Conservation (phyloP, 2,888 invertebrate species). For the Cremastobaeus sp. region DNA sequence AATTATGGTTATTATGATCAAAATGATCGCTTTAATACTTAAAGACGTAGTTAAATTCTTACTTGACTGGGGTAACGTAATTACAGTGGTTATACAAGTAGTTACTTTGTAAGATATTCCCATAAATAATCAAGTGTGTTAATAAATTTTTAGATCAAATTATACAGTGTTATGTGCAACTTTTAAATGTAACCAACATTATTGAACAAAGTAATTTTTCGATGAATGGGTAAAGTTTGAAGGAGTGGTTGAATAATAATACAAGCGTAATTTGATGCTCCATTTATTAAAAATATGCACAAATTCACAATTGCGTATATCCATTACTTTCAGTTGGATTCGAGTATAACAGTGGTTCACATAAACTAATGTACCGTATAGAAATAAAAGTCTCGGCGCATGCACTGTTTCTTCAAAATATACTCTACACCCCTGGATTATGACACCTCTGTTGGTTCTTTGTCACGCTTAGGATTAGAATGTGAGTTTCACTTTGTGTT, state of each 20-base stretch:
- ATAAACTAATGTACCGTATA: slow-evolving; percentile 69
- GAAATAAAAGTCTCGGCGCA: slow-evolving; percentile 69
- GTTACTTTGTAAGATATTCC: too few relatives aligned
- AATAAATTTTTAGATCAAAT: too few relatives aligned
- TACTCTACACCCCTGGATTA: slow-evolving; percentile 68
- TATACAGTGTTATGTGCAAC: too few relatives aligned
- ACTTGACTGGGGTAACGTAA: too few relatives aligned
- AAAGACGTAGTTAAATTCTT: too few relatives aligned
- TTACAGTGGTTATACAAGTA: too few relatives aligned
- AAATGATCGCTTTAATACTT: too few relatives aligned
- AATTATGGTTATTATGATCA: too few relatives aligned
- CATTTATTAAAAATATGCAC: slow-evolving; percentile 78
- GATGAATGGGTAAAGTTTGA: too few relatives aligned
- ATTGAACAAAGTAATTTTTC: too few relatives aligned
- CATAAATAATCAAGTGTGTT: too few relatives aligned
- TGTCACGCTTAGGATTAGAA: slow-evolving; percentile 27
- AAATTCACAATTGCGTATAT: slow-evolving; percentile 75
- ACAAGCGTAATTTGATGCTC: slow-evolving; percentile 65
- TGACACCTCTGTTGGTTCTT: slow-evolving; percentile 62
- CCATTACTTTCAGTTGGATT: slow-evolving; percentile 75
- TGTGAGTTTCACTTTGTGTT: slow-evolving; percentile 18
- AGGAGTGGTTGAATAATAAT: neutral
- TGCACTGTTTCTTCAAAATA: slow-evolving; percentile 72
- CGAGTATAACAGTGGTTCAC: slow-evolving; percentile 59
- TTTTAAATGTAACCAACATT: too few relatives aligned